Evolutionary conservation across 2,888 invertebrate genomes (phyloP).

Genomic region (Rugalucina vietnamica): DNA sequence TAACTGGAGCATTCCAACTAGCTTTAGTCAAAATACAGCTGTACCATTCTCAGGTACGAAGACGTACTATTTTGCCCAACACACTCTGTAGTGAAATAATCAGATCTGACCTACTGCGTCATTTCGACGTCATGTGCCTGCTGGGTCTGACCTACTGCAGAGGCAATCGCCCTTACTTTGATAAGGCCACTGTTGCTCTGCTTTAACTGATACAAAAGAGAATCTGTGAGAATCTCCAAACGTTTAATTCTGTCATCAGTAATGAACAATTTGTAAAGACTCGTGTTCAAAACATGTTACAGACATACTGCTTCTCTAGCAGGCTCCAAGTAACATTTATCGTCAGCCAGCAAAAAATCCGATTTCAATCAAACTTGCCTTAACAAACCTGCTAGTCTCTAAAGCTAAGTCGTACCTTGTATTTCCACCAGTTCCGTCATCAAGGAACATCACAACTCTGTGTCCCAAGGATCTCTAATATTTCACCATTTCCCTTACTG

Average conservation of each 20-base stretch:
- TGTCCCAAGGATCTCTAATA: constrained; percentile 26
- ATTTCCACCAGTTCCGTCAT: constrained; percentile 36
- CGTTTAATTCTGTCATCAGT: not conserved
- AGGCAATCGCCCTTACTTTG: not conserved
- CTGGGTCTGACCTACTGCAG: not conserved
- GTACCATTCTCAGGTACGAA: not conserved
- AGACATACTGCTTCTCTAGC: not conserved
- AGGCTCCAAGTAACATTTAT: constrained; percentile 31
- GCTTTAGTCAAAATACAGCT: not conserved
- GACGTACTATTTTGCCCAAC: constrained; percentile 7
- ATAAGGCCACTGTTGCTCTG: not conserved
- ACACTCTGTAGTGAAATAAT: constrained; percentile 28
- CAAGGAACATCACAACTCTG: constrained; percentile 30
- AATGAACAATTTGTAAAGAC: not conserved
- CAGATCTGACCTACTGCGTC: no score
- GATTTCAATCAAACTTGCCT: constrained; percentile 4
- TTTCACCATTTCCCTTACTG: not conserved
- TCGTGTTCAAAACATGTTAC: not conserved
- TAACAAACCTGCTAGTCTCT: not conserved
- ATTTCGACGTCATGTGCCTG: no score
- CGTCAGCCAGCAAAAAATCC: constrained; percentile 32
- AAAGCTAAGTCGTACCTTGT: not conserved
- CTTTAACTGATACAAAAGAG: not conserved
- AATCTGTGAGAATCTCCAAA: not conserved
- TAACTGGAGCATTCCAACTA: constrained; percentile 16